A percentile compares a stretch with the other conserved stretches of the same genome.
phyloP scores from a whole-genome alignment of 2,113 vertebrate genomes.

The Calidris pygmaea region DNA sequence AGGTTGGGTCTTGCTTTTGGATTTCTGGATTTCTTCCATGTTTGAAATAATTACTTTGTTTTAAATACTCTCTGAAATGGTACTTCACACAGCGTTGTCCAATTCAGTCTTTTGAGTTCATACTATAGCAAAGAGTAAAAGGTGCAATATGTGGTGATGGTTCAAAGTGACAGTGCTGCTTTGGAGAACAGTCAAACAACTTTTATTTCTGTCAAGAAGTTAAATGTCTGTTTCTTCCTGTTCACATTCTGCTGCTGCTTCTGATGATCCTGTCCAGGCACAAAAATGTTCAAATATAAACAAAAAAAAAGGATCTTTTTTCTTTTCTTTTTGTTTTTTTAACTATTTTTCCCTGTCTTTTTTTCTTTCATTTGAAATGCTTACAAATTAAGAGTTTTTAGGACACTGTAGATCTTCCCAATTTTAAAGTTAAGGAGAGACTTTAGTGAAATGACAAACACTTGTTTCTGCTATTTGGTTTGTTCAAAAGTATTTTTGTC shows the following conservation, averaged over 20 bases:
- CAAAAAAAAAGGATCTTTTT: not conserved
- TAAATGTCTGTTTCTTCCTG: not conserved
- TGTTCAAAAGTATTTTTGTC: not conserved
- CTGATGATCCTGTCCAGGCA: not conserved
- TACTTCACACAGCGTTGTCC: not conserved
- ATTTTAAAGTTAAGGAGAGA: not conserved
- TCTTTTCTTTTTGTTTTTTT: not conserved
- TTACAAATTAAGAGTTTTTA: not conserved
- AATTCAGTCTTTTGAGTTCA: not conserved
- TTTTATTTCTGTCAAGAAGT: not conserved
- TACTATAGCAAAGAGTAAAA: not conserved
- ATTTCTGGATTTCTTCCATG: not conserved
- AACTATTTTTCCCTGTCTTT: not conserved
- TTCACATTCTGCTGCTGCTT: not conserved
- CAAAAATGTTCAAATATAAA: not conserved
- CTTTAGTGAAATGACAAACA: not conserved
- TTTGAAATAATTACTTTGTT: not conserved
- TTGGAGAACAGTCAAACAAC: not conserved
- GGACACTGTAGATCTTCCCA: not conserved
- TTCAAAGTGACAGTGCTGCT: not conserved
- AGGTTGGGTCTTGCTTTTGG: not conserved
- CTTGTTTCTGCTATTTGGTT: conserved; percentile 9
- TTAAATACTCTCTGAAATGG: not conserved
- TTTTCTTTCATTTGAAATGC: not conserved
- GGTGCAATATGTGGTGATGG: not conserved